Evolutionary conservation across 2,888 invertebrate genomes (phyloP).

Genomic region (Melieria crassipennis): DNA sequence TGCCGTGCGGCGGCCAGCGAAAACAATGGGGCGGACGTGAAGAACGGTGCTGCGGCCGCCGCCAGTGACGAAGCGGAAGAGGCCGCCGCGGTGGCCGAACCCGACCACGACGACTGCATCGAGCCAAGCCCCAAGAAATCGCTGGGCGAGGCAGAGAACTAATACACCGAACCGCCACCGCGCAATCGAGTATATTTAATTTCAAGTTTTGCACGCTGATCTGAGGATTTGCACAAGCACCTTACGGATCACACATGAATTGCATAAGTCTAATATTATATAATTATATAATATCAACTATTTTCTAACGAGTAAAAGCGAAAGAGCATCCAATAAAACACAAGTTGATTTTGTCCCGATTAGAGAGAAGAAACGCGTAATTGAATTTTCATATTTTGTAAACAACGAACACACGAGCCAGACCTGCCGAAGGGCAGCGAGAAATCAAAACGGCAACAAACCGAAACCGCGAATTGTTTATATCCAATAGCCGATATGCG

Average conservation of each 20-base stretch:
- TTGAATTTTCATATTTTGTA: constrained; percentile 15
- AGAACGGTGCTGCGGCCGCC: constrained; percentile 37
- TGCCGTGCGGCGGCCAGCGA: constrained; percentile 40
- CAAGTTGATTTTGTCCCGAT: not conserved
- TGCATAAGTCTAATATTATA: constrained; percentile 49
- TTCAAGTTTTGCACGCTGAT: not conserved
- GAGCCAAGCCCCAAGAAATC: constrained; percentile 62
- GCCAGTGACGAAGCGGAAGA: constrained; percentile 56
- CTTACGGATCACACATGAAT: constrained; percentile 17
- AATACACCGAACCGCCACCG: constrained; percentile 23
- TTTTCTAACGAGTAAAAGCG: constrained; percentile 53
- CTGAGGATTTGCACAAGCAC: not conserved
- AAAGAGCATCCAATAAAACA: constrained; percentile 42
- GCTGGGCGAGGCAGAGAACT: constrained; percentile 47
- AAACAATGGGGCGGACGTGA: constrained; percentile 42
- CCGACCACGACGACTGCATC: constrained; percentile 45
- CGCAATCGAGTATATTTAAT: not conserved
- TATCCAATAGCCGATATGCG: not conserved
- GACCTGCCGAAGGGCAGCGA: not conserved
- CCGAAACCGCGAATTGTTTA: not conserved
- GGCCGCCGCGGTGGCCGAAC: constrained; percentile 55
- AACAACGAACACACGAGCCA: not conserved
- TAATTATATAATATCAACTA: constrained; percentile 55
- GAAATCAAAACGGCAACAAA: not conserved
- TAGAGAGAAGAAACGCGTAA: not conserved